A percentile compares a stretch with the other conserved stretches of the same genome.
Conservation (phyloP, 1,140 invertebrate species). For the Euura saliciscinereae region DNA sequence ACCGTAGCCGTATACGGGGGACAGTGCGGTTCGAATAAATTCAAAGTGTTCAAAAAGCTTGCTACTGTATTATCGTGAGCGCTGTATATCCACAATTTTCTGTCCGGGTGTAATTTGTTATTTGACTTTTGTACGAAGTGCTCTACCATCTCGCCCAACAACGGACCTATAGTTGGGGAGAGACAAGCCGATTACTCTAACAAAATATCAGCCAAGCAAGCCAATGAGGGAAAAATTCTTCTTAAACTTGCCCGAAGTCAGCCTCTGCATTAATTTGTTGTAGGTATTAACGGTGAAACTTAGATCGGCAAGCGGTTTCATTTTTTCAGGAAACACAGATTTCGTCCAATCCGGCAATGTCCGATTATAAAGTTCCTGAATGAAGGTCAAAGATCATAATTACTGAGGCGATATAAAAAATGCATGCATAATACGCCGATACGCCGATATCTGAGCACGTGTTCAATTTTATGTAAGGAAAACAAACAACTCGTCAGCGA, state of each 20-base stretch:
- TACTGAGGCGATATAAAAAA: too few relatives aligned
- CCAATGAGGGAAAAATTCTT: conserved; percentile 26
- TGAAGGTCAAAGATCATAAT: too few relatives aligned
- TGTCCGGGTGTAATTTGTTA: conserved; percentile 42
- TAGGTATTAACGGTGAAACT: conserved; percentile 61
- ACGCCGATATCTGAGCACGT: too few relatives aligned
- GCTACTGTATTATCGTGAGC: conserved; percentile 80
- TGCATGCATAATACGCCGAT: too few relatives aligned
- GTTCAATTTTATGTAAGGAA: too few relatives aligned
- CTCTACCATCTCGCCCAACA: conserved; percentile 64
- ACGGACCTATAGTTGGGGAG: conserved; percentile 57
- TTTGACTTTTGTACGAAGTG: conserved; percentile 54
- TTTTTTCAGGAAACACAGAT: conserved; percentile 62
- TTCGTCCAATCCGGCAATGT: conserved; percentile 77
- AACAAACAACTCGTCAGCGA: too few relatives aligned
- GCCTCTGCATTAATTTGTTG: conserved; percentile 58
- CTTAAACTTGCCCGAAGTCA: conserved; percentile 55
- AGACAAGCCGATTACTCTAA: conserved; percentile 29
- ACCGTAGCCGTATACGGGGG: conserved; percentile 72
- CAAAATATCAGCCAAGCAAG: too few relatives aligned
- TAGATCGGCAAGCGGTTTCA: conserved; percentile 60
- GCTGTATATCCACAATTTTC: conserved; percentile 71
- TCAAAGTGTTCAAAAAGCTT: conserved; percentile 70
- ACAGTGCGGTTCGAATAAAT: conserved; percentile 68
- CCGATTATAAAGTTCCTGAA: conserved; percentile 68